Percentiles rank a stretch among this genome's conserved stretches.
Conservation (phyloP, 2,797 vertebrate species). For the Remorina albescens region DNA sequence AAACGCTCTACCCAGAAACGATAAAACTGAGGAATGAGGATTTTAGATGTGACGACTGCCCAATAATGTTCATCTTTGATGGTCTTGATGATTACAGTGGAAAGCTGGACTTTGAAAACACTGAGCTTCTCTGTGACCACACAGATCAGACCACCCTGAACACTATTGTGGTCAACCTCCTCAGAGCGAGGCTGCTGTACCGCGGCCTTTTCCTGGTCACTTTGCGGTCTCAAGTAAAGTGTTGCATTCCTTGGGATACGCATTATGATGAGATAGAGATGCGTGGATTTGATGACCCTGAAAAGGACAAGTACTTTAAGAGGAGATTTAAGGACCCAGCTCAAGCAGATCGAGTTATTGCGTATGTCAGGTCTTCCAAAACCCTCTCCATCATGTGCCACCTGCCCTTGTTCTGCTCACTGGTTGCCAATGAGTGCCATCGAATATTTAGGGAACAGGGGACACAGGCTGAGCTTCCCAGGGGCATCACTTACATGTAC, state of each 20-base stretch:
- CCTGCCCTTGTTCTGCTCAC: slow-evolving; percentile 80
- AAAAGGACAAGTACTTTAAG: slow-evolving; percentile 80
- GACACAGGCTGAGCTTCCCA: slow-evolving; percentile 52
- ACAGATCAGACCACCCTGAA: slow-evolving; percentile 34
- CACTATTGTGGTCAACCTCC: slow-evolving; percentile 77
- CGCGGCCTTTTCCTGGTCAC: slow-evolving; percentile 58
- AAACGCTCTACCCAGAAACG: slow-evolving; percentile 78
- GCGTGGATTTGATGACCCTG: slow-evolving; percentile 74
- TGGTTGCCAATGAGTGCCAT: slow-evolving; percentile 68
- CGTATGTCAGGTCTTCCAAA: slow-evolving; percentile 68
- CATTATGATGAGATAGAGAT: slow-evolving; percentile 68
- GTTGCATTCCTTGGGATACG: slow-evolving; percentile 71
- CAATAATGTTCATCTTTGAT: slow-evolving; percentile 82
- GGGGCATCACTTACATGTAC: slow-evolving; percentile 79
- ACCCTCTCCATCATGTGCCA: slow-evolving; percentile 85
- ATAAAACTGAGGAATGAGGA: slow-evolving; percentile 63
- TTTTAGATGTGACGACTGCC: slow-evolving; percentile 41
- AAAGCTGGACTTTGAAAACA: slow-evolving; percentile 70
- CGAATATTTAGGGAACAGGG: slow-evolving; percentile 41
- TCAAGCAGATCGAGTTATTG: slow-evolving; percentile 73
- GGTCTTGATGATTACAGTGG: slow-evolving; percentile 80
- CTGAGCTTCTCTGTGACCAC: slow-evolving; percentile 52
- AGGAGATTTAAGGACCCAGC: slow-evolving; percentile 70
- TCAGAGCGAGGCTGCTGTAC: slow-evolving; percentile 74
- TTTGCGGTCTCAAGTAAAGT: slow-evolving; percentile 55